Evolutionary conservation across 2,113 vertebrate species (phyloP).

Genomic region (Anoplopoma fimbria): DNA sequence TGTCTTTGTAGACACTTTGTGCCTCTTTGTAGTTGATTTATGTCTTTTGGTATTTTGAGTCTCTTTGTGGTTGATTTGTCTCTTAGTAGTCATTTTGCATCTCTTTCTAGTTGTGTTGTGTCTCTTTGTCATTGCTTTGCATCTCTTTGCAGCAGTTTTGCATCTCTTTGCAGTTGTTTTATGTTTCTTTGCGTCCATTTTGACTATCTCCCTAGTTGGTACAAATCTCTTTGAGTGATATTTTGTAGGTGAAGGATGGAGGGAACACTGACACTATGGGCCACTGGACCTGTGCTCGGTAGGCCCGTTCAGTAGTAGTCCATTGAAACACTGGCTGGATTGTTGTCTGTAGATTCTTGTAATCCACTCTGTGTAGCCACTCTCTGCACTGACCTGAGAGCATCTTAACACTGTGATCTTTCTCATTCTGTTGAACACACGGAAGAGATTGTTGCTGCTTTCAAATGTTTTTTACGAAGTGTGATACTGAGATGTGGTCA

Average conservation of each 20-base stretch:
- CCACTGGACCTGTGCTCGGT: neutral
- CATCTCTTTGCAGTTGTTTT: neutral
- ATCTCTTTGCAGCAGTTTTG: neutral
- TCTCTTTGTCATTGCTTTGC: too few species aligned
- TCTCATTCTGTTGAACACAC: slow-evolving; percentile 13
- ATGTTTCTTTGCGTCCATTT: neutral
- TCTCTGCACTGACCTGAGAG: slow-evolving; percentile 32
- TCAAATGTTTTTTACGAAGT: slow-evolving; percentile 35
- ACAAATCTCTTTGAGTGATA: neutral
- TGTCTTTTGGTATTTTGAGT: neutral
- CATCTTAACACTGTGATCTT: slow-evolving; percentile 50
- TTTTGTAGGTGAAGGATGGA: neutral
- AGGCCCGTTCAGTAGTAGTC: neutral
- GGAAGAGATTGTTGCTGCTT: slow-evolving; percentile 10
- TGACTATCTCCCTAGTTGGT: neutral
- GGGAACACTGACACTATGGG: neutral
- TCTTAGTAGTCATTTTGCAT: too few species aligned
- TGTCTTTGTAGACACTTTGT: neutral
- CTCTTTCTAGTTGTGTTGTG: neutral
- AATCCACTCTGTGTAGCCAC: slow-evolving; percentile 7
- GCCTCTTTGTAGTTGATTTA: neutral
- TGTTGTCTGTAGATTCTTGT: neutral
- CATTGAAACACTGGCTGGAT: neutral
- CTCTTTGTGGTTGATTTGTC: neutral
- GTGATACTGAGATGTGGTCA: slow-evolving; percentile 31